phyloP scores from a whole-genome alignment of 2,797 vertebrate genomes.

The Ptychadena robeensis region DNA sequence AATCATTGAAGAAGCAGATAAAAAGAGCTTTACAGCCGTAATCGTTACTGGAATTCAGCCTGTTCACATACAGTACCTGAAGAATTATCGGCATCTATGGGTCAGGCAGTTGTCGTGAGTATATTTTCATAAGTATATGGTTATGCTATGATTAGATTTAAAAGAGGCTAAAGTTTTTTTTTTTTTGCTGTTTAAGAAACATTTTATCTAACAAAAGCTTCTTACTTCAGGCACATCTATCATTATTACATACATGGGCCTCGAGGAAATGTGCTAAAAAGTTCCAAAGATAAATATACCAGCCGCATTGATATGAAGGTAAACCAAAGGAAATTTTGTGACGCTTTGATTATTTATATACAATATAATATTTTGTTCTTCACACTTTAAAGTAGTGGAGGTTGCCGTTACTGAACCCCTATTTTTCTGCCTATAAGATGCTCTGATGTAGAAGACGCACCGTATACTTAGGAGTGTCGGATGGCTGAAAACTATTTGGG shows the following conservation, averaged over 20 bases:
- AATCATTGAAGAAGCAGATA: conserved; percentile 82
- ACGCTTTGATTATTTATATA: no score
- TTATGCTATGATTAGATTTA: background rate
- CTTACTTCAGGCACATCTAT: conserved; percentile 84
- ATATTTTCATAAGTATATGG: background rate
- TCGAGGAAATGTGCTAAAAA: conserved; percentile 78
- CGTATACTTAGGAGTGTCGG: no score
- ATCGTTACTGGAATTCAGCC: conserved; percentile 83
- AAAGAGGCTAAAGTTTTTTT: no score
- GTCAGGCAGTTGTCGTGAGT: conserved; percentile 90
- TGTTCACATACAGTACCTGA: conserved; percentile 82
- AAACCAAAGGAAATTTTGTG: conserved; percentile 43
- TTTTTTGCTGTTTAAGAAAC: no score
- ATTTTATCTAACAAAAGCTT: conserved; percentile 8
- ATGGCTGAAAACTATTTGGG: no score
- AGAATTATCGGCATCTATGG: conserved; percentile 80
- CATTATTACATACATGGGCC: conserved; percentile 95
- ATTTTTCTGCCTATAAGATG: no score
- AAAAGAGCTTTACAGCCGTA: conserved; percentile 88
- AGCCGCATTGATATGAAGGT: conserved; percentile 88
- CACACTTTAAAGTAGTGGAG: no score
- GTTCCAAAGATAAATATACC: conserved; percentile 59
- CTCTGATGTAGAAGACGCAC: no score
- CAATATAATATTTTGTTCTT: no score
- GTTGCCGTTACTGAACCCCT: no score